Base-by-base conservation (phyloP, 2,797 vertebrate species). In the Paratrypauchen microcephalus region DNA sequence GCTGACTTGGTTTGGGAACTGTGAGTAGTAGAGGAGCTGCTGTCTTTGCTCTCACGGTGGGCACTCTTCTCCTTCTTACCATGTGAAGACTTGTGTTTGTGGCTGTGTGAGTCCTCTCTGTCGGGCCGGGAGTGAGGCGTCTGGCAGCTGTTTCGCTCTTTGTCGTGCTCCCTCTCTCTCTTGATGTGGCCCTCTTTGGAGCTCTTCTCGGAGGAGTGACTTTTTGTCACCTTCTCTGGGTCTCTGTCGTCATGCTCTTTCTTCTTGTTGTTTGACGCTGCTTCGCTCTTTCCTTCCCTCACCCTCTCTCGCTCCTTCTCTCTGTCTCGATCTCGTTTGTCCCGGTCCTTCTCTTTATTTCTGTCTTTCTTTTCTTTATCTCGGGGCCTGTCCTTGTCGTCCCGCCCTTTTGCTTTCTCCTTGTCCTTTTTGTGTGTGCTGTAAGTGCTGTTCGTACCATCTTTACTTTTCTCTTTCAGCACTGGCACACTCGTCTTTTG, bases 61-160 rank as follows among this genome's bases (percentile, higher is more conserved):
- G 82, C 77, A 24, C 88, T 90, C 56, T 88, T 91, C 70, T 92
- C 91, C 68, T 91, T 92, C 83, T 91, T 92, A 41, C 87, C 87
- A 0, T 90, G 88, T 0, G 81, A 81, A n/a, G 84, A 77, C 78
- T 89, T 92, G 72, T 87, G 87, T 88, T 87, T 91, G 47, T 88
- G 87, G 0, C 12, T 28, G 11, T 67, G 66, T 9, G 69, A 9
- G 62, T 95, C 94, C 74, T 91, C 90, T 63, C 67, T 75, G 64
- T 89, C 87, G 0, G 77, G 73, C 54, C 87, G 77, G 1, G 21
- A 15, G 70, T 79, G 80, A 30, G 74, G 36, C 0, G 54, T 69
- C 45, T 76, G 89, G 0, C 71, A 4, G 54, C 76, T 67, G 50
- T 72, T 85, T 21, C 78, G 45, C 18, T 89, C 87, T 56, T 82